Conservation (phyloP, 2,888 invertebrate genomes). For the Ormyrus pomaceus region DNA sequence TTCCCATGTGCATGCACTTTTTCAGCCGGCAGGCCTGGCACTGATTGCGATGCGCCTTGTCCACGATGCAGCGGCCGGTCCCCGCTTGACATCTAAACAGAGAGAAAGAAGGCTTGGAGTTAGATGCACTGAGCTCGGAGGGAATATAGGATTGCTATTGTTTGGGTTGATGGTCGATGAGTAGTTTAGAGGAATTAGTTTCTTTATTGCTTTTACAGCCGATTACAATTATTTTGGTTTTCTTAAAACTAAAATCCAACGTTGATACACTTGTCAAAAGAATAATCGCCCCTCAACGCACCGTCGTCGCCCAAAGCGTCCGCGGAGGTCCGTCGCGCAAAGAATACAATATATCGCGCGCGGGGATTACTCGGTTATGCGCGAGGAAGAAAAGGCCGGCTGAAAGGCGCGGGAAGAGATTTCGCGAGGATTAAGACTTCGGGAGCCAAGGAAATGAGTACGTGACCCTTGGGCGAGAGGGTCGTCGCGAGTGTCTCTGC, state of each 20-base stretch:
- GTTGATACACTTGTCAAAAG: no score
- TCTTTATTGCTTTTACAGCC: no score
- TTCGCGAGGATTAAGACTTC: slow-evolving; percentile 29
- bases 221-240: no score
- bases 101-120: not conserved
- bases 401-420: not conserved
- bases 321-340: not conserved
- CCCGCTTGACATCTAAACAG: slow-evolving; percentile 96
- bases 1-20: slow-evolving; percentile 98
- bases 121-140: no score
- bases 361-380: not conserved
- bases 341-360: not conserved
- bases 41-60: slow-evolving; percentile 99
- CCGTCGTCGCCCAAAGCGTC: no score
- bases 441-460: slow-evolving; percentile 38
- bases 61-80: slow-evolving; percentile 97
- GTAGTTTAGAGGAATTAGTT: no score
- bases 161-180: no score
- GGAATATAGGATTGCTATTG: no score
- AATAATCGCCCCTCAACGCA: no score
- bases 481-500: slow-evolving; percentile 6
- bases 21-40: slow-evolving; percentile 99
- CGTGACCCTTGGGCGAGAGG: slow-evolving; percentile 23
- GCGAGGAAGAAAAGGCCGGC: not conserved
- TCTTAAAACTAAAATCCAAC: no score